Percentiles rank a stretch among this genome's conserved stretches.
Evolutionary conservation across 1,140 invertebrate species (phyloP).

Genomic region (Drosophila carrolli): DNA sequence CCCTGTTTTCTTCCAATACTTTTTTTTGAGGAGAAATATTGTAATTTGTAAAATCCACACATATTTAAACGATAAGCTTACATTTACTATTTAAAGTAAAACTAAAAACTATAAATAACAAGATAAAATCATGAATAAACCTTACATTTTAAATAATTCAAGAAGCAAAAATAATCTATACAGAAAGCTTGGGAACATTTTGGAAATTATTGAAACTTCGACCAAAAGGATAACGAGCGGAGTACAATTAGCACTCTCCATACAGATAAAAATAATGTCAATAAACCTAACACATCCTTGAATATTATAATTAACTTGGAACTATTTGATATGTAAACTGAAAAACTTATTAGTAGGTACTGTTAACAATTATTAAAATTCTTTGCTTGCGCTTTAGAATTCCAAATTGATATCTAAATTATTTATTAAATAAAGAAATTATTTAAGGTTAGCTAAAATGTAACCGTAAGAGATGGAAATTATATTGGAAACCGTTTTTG

Average conservation of each 20-base stretch:
- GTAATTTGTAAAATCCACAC: constrained; percentile 38
- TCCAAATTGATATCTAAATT: constrained; percentile 37
- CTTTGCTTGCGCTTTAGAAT: constrained; percentile 11
- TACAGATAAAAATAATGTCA: background rate
- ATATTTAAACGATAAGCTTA: constrained; percentile 41
- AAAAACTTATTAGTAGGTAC: constrained; percentile 4
- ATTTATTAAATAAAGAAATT: constrained; percentile 32
- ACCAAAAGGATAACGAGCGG: background rate
- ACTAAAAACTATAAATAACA: constrained; percentile 20
- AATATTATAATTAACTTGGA: background rate
- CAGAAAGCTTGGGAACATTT: background rate
- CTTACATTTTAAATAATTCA: constrained; percentile 8
- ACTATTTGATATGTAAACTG: constrained; percentile 7
- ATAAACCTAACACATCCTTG: background rate
- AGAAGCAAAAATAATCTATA: constrained; percentile 8
- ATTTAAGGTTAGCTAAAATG: constrained; percentile 38
- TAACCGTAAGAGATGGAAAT: constrained; percentile 7
- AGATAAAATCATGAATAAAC: constrained; percentile 33
- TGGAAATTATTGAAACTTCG: background rate
- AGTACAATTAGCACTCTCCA: background rate
- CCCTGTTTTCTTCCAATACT: constrained; percentile 1
- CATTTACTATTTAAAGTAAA: constrained; percentile 58
- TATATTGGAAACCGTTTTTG: constrained; percentile 6
- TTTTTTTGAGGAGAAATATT: constrained; percentile 19
- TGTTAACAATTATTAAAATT: constrained; percentile 24